A percentile compares a stretch with the other conserved stretches of the same genome.
Conservation (phyloP, 2,797 vertebrate genomes). For the Nothura maculosa region DNA sequence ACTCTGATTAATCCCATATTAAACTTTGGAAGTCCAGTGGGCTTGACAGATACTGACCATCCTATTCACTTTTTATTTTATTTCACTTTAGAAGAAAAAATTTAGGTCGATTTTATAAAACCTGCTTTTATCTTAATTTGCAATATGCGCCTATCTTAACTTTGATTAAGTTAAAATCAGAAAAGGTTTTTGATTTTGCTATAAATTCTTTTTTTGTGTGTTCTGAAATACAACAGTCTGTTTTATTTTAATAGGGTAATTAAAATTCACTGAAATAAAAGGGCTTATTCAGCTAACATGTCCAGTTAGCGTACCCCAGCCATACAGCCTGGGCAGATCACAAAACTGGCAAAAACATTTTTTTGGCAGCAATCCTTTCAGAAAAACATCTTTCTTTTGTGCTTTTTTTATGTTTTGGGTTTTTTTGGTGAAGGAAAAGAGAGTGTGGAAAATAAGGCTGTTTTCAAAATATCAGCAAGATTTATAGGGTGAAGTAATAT, state of each 20-base stretch:
- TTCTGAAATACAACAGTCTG: neutral
- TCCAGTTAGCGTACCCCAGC: neutral
- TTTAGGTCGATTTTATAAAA: neutral
- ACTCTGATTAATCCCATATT: neutral
- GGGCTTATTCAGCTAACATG: neutral
- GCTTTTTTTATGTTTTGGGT: neutral
- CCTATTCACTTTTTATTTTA: neutral
- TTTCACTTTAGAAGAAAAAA: neutral
- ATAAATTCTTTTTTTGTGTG: neutral
- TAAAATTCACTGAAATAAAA: slow-evolving; percentile 30
- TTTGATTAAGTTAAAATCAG: slow-evolving; percentile 25
- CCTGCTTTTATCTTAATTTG: neutral
- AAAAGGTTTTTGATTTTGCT: neutral
- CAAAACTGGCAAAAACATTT: slow-evolving; percentile 12
- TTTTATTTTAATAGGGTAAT: slow-evolving; percentile 6
- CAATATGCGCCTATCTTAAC: neutral
- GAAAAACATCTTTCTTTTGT: neutral
- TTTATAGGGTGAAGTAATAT: neutral
- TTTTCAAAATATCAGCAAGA: neutral
- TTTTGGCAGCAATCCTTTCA: slow-evolving; percentile 1
- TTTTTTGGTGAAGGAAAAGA: neutral
- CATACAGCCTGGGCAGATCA: neutral
- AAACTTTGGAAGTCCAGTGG: neutral
- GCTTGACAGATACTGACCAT: neutral
- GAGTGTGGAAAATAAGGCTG: neutral